Base-by-base conservation (phyloP, 1,140 invertebrate genomes). In the Drosophila rufa region DNA sequence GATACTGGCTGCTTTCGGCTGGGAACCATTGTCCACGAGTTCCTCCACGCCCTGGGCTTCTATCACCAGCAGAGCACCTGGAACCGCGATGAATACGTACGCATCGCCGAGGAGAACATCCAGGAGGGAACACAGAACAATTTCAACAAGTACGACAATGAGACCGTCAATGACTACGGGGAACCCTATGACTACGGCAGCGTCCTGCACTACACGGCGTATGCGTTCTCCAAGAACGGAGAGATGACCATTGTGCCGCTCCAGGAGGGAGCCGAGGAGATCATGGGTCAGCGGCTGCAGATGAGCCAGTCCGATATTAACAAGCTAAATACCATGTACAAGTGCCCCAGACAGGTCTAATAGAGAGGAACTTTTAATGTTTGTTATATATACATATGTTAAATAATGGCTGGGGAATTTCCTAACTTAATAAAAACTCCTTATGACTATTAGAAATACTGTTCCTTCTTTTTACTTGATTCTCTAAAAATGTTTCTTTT, bases 161-260 rank as follows among this genome's bases (percentile, higher is more conserved):
- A 94, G 2, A 93, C 91, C 0, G 79, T 91, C 0, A 69, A 59
- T 8, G 93, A 94, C 65, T 94, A 93, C 61, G 93, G 93, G 6
- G 82, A 94, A 58, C 68, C 73, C 12, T 96, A 96, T 75, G 96
- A 96, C 91, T 96, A 95, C 71, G 91, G 91, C 3, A 95, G 95
- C 71, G 93, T 96, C 11, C 95, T 96, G 95, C 96, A 96, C 80
- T 96, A 96, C 76, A 94, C 94, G 57, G 91, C 95, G 0, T 95
- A 94, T 56, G 96, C 96, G 1, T 98, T 97, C 92, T 96, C 96
- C 1, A 94, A 92, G 50, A 97, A 97, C 91, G 95, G 95, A 5
- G 92, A 95, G 78, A 94, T 95, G 43, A 97, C 96, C 1, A 96
- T 97, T 66, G 92, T 95, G 9, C 94, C 96, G 4, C 56, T 84